A percentile compares a stretch with the other conserved stretches of the same genome.
phyloP scores from a whole-genome alignment of 2,888 invertebrate genomes.

The Phragmatobia fuliginosa region DNA sequence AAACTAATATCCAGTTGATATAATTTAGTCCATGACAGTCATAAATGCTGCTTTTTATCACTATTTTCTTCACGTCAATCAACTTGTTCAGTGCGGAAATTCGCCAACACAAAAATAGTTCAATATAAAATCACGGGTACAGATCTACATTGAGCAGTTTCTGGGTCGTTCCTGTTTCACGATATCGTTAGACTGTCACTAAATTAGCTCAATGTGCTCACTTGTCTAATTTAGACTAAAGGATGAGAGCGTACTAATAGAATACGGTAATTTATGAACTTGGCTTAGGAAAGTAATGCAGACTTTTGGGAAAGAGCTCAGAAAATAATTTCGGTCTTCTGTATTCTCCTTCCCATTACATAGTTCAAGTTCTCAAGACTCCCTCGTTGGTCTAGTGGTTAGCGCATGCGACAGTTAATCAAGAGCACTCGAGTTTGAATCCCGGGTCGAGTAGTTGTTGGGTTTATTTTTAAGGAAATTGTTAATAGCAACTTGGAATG shows the following conservation, averaged over 20 bases:
- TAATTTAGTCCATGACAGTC: slow-evolving; percentile 1
- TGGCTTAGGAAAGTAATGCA: not conserved
- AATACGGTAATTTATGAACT: not conserved
- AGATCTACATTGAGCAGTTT: not conserved
- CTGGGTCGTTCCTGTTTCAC: slow-evolving; percentile 3
- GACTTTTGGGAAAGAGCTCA: not conserved
- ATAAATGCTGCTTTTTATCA: slow-evolving; percentile 1
- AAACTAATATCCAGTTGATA: not conserved
- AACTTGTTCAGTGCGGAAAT: slow-evolving; percentile 1
- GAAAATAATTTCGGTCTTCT: too few species aligned
- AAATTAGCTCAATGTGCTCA: slow-evolving; percentile 34
- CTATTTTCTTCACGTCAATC: slow-evolving; percentile 12
- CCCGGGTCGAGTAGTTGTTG: too few species aligned
- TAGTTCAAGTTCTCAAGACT: too few species aligned
- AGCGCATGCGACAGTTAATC: too few species aligned
- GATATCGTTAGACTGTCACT: slow-evolving; percentile 35
- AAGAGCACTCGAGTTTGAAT: too few species aligned
- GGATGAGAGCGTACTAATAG: not conserved
- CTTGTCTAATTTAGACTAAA: not conserved
- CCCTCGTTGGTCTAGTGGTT: too few species aligned
- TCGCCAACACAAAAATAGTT: slow-evolving; percentile 2
- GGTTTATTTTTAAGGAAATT: too few species aligned
- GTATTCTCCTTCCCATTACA: not conserved
- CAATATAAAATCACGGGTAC: slow-evolving; percentile 9
- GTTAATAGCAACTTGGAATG: too few species aligned